phyloP scores from a whole-genome alignment of 2,888 invertebrate genomes.

The Ichneumon xanthorius region DNA sequence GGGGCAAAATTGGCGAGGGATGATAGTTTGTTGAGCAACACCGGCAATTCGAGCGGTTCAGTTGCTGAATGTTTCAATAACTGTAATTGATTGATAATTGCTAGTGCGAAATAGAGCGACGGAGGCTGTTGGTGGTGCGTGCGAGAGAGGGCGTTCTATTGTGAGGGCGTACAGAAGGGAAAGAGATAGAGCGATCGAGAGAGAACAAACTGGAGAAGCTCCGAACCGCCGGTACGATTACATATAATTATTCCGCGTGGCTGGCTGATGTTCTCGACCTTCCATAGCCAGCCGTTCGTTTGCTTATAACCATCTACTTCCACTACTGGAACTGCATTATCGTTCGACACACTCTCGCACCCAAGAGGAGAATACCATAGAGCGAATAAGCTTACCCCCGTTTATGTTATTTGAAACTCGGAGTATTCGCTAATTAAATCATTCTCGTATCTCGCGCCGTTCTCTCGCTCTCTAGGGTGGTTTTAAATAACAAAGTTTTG shows the following conservation, averaged over 20 bases:
- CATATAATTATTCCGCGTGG: slow-evolving; percentile 83
- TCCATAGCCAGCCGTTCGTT: slow-evolving; percentile 72
- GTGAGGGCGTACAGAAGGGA: not conserved
- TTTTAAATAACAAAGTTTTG: slow-evolving; percentile 60
- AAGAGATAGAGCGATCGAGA: slow-evolving; percentile 36
- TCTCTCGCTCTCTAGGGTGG: slow-evolving; percentile 16
- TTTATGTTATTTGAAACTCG: slow-evolving; percentile 67
- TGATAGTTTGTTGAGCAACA: not conserved
- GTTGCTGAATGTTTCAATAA: slow-evolving; percentile 26
- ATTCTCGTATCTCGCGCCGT: slow-evolving; percentile 62
- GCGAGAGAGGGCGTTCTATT: not conserved
- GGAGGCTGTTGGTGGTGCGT: slow-evolving; percentile 2
- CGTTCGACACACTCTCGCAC: slow-evolving; percentile 63
- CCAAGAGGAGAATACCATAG: slow-evolving; percentile 39
- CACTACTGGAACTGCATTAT: slow-evolving; percentile 65
- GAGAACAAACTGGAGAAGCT: slow-evolving; percentile 38
- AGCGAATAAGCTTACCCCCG: slow-evolving; percentile 51
- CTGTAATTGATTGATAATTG: slow-evolving; percentile 41
- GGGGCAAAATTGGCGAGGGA: not conserved
- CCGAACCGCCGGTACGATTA: slow-evolving; percentile 74
- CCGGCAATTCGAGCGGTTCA: slow-evolving; percentile 13
- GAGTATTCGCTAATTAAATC: slow-evolving; percentile 71
- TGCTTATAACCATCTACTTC: slow-evolving; percentile 67
- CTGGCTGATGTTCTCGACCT: slow-evolving; percentile 78
- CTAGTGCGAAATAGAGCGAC: slow-evolving; percentile 26